Base-by-base conservation (phyloP, 2,113 vertebrate species). In the Neogobius melanostomus region DNA sequence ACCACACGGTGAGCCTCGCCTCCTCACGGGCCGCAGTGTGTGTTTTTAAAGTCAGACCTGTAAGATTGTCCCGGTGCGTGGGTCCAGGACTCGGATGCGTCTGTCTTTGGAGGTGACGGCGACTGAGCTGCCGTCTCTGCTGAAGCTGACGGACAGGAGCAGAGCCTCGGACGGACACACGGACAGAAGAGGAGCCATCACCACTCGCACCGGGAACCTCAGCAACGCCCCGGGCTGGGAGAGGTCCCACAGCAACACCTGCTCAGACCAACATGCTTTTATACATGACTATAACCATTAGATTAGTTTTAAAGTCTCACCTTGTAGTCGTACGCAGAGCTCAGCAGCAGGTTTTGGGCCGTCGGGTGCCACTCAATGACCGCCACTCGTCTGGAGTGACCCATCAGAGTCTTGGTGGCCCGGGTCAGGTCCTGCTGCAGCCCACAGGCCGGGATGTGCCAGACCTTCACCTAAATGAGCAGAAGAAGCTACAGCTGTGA, bases 311-410 rank as follows among this genome's bases (percentile, higher is more conserved):
- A 50, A 50, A 14, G 15, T n/a, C 59, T 61, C 42, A 98, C 98
- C 94, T 94, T 96, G 85, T 94, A 96, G 90, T 99, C 98, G 0
- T 99, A 98, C 71, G 95, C 95, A 0, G 95, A 91, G 78, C 95
- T 99, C 64, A 99, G 93, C 78, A 99, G 92, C 73, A 99, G 92
- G 75, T 95, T 92, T 50, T 89, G 87, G 1, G 97, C 96, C 0
- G 95, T 98, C 1, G 98, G 97, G 78, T 99, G 98, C 98, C 98
- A 99, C 69, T 98, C 97, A 7, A 99, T 93, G 51, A 99, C 92
- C n/a, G 94, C 93, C 2, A 98, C 98, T 72, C 95, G 93, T 77
- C 94, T 93, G 8, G 83, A 45, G 3, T 99, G 98, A 21, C 93
- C 94, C 52, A 91, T 68, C 66, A 99, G 93, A 69, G 96, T 96